Percentiles rank a stretch among this genome's conserved stretches.
Evolutionary conservation across 2,797 vertebrate genomes (phyloP).

Genomic region (Oreonectes daqikongensis): DNA sequence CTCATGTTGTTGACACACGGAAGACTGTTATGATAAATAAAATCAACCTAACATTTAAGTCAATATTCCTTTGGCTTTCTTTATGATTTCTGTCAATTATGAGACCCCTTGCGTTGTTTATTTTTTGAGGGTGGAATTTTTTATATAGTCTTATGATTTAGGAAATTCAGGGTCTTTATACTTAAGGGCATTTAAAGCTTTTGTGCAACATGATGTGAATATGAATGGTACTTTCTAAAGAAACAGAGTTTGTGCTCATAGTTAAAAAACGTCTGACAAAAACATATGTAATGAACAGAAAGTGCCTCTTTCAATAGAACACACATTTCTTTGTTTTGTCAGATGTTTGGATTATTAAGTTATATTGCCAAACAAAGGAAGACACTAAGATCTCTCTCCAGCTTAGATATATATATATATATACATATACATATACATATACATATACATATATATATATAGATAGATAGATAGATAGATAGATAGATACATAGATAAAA

Average conservation of each 20-base stretch:
- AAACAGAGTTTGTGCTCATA: conserved; percentile 44
- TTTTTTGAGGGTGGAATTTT: not conserved
- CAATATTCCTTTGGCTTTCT: conserved; percentile 24
- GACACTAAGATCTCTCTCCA: conserved; percentile 81
- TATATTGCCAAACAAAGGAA: conserved; percentile 95
- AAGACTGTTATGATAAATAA: conserved; percentile 31
- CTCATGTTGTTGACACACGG: not conserved
- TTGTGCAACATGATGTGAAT: conserved; percentile 33
- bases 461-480: too few relatives aligned
- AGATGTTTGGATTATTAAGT: conserved; percentile 76
- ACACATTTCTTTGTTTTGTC: conserved; percentile 62
- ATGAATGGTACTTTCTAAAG: conserved; percentile 29
- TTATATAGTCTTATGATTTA: not conserved
- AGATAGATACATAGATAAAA: too few relatives aligned
- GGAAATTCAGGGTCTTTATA: not conserved
- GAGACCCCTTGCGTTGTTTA: conserved; percentile 1
- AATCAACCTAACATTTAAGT: not conserved
- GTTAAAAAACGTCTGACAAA: conserved; percentile 37
- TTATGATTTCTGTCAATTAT: conserved; percentile 25
- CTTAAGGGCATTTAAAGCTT: conserved; percentile 15
- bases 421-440: too few relatives aligned
- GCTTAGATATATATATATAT: conserved; percentile 66
- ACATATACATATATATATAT: conserved; percentile 63
- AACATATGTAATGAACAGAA: conserved; percentile 51
- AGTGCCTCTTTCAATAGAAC: conserved; percentile 59